Percentiles rank a stretch among this genome's conserved stretches.
Evolutionary conservation across 2,113 vertebrate species (phyloP).

Genomic region (Plestiodon gilberti): DNA sequence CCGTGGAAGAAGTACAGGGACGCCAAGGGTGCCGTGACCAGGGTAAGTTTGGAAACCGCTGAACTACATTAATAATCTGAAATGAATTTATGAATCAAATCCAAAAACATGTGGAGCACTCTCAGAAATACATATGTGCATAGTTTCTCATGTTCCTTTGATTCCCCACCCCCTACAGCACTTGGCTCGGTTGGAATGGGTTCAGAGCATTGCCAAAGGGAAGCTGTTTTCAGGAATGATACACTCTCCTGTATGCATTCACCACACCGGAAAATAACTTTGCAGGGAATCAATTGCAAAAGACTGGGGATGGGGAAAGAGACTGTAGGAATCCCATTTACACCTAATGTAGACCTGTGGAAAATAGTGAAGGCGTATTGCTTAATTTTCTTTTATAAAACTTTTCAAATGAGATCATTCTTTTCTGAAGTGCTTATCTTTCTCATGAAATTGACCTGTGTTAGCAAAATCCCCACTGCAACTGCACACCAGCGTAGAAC

Average conservation of each 20-base stretch:
- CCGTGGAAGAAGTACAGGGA: too few species aligned
- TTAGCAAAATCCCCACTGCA: not conserved
- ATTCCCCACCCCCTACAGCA: not conserved
- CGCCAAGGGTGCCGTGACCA: too few species aligned
- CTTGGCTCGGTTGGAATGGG: not conserved
- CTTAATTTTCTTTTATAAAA: not conserved
- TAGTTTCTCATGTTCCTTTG: not conserved
- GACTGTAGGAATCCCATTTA: not conserved
- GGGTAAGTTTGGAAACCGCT: too few species aligned
- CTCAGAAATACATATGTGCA: not conserved
- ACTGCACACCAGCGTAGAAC: not conserved
- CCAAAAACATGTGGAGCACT: not conserved
- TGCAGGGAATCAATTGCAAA: not conserved
- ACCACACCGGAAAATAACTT: not conserved
- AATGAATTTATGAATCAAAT: not conserved
- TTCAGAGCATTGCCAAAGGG: not conserved
- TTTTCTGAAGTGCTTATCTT: too few species aligned
- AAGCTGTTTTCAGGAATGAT: not conserved
- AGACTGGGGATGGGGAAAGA: not conserved
- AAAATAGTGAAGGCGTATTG: not conserved
- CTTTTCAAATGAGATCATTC: not conserved
- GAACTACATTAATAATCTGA: not conserved
- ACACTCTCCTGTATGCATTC: not conserved
- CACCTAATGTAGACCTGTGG: not conserved
- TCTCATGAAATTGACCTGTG: not conserved